These are phyloP conservation scores for Clavelina lepadiformis DNA, from an alignment of 23 tunicate species.

Conservation along the genomic window DNA sequence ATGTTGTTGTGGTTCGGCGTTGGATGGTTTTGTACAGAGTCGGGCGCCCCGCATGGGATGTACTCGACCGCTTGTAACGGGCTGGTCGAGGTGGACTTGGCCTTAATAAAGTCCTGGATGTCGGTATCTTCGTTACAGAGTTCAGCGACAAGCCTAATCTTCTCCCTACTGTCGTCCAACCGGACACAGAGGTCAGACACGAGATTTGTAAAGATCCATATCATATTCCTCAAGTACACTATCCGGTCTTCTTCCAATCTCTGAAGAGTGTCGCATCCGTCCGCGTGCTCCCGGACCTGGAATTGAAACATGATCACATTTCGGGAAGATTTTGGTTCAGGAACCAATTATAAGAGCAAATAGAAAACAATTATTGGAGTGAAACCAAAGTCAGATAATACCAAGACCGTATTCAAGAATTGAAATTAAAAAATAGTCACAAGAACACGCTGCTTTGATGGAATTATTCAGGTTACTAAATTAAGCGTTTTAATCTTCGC, in stretches of 20 bases:
- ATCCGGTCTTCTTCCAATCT: conserved; percentile 63
- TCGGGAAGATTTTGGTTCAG: too few relatives aligned
- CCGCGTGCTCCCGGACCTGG: conserved; percentile 55
- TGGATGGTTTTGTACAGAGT: not conserved
- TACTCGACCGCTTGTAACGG: conserved; percentile 52
- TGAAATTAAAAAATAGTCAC: too few relatives aligned
- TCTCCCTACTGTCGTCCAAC: conserved; percentile 67
- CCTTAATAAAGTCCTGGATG: conserved; percentile 41
- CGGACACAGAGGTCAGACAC: conserved; percentile 69
- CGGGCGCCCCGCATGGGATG: conserved; percentile 29
- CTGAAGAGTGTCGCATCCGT: conserved; percentile 56
- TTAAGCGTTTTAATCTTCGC: too few relatives aligned
- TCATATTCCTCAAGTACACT: conserved; percentile 35
- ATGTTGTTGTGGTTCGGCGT: not conserved
- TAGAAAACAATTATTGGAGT: too few relatives aligned
- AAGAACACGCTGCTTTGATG: too few relatives aligned
- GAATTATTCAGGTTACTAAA: too few relatives aligned
- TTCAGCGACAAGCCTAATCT: conserved; percentile 46
- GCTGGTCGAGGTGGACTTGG: conserved; percentile 32
- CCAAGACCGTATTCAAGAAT: too few relatives aligned
- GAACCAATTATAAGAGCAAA: too few relatives aligned
- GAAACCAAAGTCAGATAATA: too few relatives aligned
- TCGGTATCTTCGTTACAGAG: conserved; percentile 52
- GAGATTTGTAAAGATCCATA: conserved; percentile 70
- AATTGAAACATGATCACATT: too few relatives aligned